Conservation (phyloP, 2,797 vertebrate species). For the Oophaga sylvatica region DNA sequence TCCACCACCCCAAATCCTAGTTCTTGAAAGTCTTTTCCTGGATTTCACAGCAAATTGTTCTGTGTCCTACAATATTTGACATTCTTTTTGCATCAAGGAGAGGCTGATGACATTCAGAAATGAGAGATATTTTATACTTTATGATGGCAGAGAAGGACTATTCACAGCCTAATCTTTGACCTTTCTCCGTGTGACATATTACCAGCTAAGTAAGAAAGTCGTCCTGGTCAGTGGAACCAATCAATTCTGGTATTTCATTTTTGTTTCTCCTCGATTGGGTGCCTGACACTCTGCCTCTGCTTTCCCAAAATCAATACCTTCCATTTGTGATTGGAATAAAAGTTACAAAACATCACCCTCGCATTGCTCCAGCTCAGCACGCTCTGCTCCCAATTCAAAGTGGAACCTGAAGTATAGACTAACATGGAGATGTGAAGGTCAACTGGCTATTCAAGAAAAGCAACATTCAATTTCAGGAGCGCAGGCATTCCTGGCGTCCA, state of each 20-base stretch:
- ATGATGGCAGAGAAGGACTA: constrained; percentile 59
- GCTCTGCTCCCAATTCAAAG: constrained; percentile 23
- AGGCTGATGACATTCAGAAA: constrained; percentile 60
- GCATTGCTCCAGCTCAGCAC: constrained; percentile 42
- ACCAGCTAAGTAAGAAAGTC: constrained; percentile 82
- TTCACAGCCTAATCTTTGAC: constrained; percentile 65
- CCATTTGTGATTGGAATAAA: constrained; percentile 74
- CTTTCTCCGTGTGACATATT: constrained; percentile 86
- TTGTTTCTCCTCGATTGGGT: constrained; percentile 83
- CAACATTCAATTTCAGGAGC: constrained; percentile 30
- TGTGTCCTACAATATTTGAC: constrained; percentile 43
- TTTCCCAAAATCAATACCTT: constrained; percentile 80
- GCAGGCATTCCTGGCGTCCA: neutral
- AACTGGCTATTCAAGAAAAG: constrained; percentile 22
- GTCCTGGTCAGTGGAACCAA: constrained; percentile 82
- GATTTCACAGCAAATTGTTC: constrained; percentile 44
- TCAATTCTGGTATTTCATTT: constrained; percentile 90
- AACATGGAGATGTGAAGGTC: constrained; percentile 51
- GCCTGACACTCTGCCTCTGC: constrained; percentile 76
- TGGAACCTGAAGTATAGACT: constrained; percentile 6
- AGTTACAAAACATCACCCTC: constrained; percentile 18
- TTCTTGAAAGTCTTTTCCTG: constrained; percentile 44
- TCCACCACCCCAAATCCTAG: constrained; percentile 51
- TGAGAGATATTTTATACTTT: constrained; percentile 68
- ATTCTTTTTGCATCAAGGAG: constrained; percentile 55